Conservation (phyloP, 30 jellyfish, hydroid and myxozoan species). For the Morbakka virulenta region DNA sequence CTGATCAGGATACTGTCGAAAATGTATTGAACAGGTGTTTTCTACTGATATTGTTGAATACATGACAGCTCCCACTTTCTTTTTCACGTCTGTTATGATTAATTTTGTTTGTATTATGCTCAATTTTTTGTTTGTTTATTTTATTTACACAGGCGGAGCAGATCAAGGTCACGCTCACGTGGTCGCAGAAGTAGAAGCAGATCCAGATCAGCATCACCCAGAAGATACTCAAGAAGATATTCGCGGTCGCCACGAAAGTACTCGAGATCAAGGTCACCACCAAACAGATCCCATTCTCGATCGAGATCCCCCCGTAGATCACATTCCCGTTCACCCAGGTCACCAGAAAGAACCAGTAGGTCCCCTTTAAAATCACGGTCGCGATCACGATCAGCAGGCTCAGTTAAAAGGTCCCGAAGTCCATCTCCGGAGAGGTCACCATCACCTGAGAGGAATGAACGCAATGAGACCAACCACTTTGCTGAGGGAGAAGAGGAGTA, state of each 20-base stretch:
- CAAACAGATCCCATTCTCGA: not conserved
- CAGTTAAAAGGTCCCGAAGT: not conserved
- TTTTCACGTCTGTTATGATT: too few relatives aligned
- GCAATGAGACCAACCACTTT: not conserved
- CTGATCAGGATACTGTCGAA: too few relatives aligned
- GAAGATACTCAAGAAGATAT: slow-evolving; percentile 51
- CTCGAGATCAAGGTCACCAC: not conserved
- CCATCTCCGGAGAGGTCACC: not conserved
- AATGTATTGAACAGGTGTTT: too few relatives aligned
- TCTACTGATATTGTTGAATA: too few relatives aligned
- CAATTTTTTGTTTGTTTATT: too few relatives aligned
- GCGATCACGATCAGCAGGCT: not conserved
- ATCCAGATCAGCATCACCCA: slow-evolving; percentile 70
- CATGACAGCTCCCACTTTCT: too few relatives aligned
- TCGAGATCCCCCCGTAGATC: not conserved
- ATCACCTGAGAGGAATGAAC: not conserved
- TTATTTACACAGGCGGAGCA: not conserved
- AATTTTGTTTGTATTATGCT: too few relatives aligned
- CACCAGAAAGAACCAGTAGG: not conserved
- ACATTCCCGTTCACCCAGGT: not conserved
- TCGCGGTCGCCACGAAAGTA: not conserved
- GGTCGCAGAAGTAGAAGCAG: slow-evolving; percentile 75
- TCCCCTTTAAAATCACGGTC: not conserved
- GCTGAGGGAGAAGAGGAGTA: not conserved
- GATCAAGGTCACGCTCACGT: slow-evolving; percentile 78